phyloP scores from a whole-genome alignment of 2,113 vertebrate species.

The Saccopteryx leptura region DNA sequence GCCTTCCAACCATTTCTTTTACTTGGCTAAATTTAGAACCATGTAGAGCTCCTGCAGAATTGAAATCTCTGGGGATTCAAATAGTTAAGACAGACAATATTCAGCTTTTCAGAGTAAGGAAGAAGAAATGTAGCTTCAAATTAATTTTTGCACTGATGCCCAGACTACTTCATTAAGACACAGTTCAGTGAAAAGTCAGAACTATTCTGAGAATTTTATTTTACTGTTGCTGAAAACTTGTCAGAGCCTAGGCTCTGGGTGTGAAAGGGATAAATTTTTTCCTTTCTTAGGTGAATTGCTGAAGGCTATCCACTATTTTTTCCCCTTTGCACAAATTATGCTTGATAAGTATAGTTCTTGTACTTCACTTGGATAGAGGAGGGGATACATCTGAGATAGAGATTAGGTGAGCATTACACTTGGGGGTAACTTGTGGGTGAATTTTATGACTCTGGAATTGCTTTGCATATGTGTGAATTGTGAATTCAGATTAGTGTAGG shows the following conservation, averaged over 20 bases:
- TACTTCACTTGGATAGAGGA: slow-evolving; percentile 48
- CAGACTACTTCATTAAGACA: slow-evolving; percentile 70
- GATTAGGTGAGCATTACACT: slow-evolving; percentile 45
- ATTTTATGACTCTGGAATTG: slow-evolving; percentile 56
- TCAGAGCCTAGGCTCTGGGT: background rate
- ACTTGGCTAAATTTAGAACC: slow-evolving; percentile 84
- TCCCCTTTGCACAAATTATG: background rate
- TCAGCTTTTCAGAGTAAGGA: slow-evolving; percentile 33
- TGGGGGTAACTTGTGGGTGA: background rate
- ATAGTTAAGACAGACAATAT: slow-evolving; percentile 66
- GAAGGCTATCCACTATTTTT: slow-evolving; percentile 1
- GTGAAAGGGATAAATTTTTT: slow-evolving; percentile 42
- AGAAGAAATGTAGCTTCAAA: slow-evolving; percentile 59
- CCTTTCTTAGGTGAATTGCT: background rate
- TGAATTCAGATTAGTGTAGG: slow-evolving; percentile 51
- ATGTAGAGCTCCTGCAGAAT: slow-evolving; percentile 63
- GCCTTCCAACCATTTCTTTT: slow-evolving; percentile 79
- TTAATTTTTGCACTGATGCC: slow-evolving; percentile 64
- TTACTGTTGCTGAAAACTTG: slow-evolving; percentile 55
- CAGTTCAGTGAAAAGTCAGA: slow-evolving; percentile 54
- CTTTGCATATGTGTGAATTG: slow-evolving; percentile 44
- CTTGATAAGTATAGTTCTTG: slow-evolving; percentile 42
- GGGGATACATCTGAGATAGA: slow-evolving; percentile 46
- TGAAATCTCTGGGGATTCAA: slow-evolving; percentile 78
- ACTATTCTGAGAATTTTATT: slow-evolving; percentile 61